Base-by-base conservation (phyloP, 2,888 invertebrate genomes). In the Resseliella maxima region DNA sequence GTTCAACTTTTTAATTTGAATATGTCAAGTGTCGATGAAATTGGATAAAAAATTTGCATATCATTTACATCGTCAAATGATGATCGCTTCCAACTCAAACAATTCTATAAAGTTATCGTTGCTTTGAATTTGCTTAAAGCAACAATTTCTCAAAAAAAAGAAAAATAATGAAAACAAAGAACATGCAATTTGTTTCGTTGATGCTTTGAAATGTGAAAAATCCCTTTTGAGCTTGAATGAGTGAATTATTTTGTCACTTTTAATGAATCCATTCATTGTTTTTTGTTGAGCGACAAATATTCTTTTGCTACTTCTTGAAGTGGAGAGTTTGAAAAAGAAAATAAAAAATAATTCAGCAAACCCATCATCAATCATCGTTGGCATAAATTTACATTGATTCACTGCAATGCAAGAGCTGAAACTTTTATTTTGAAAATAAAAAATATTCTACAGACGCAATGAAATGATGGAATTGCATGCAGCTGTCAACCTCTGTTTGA, bases 1-100 rank as follows among this genome's bases (percentile, higher is more conserved):
- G 59, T 35, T 0, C 31, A 72, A 72, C 72, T 72, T 72, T n/a
- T 72, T 15, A 31, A 72, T 72, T 72, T 72, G 72, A 72, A 72
- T 72, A 18, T 72, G 72, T 72, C 72, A 12, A 72, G 31, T 27
- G 59, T 72, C 72, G 72, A 31, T 72, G 12, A 72, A 72, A 72
- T 0, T 15, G 15, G 72, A 72, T 72, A 72, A 15, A 3, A 72
- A 72, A 72, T 72, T 31, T 72, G 27, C 31, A 72, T 72, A 72
- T 31, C 72, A 15, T 35, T 31, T 72, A 31, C 31, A 15, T n/a
- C 31, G 31, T 72, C 72, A 72, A 72, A 72, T 0, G 72, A 31
- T 0, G 18, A 31, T 72, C 59, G 59, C 10, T 59, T 72, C 72
- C 10, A n/a, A 15, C 31, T n/a, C 27, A 31, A 72, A 15, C 72